Evolutionary conservation across 2,797 vertebrate species (phyloP).

Genomic region (Pteronotus mesoamericanus): DNA sequence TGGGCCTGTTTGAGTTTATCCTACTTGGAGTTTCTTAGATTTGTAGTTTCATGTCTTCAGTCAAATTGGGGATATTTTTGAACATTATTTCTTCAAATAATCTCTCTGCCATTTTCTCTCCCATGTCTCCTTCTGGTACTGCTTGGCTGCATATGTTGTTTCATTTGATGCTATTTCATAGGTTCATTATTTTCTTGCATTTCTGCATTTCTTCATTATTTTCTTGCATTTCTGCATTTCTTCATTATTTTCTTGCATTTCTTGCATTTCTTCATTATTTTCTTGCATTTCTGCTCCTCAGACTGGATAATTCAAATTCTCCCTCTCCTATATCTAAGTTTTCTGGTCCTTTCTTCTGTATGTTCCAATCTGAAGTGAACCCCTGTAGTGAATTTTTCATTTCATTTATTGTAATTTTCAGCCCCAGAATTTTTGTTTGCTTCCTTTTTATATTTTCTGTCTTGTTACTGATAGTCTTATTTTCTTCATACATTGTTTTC

Average conservation of each 20-base stretch:
- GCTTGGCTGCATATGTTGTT: neutral
- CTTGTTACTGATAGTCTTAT: neutral
- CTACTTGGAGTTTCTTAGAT: neutral
- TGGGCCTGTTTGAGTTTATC: neutral
- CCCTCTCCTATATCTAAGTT: neutral
- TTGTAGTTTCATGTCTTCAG: neutral
- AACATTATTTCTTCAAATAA: neutral
- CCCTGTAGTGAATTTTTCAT: neutral
- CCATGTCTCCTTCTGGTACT: neutral
- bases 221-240: neutral
- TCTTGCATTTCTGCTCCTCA: neutral
- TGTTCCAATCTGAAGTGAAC: neutral
- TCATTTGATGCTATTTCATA: neutral
- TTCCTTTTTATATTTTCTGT: neutral
- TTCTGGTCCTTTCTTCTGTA: neutral
- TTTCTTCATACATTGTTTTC: neutral
- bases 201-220: neutral
- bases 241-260: neutral
- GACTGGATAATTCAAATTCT: neutral
- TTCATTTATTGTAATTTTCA: neutral
- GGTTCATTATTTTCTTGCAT: neutral
- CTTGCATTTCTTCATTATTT: neutral
- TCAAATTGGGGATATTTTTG: neutral
- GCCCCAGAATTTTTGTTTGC: neutral
- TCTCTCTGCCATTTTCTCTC: neutral